These are phyloP conservation scores for Tetheella fluctuosa DNA, from an alignment of 2,888 invertebrate genomes.

Conservation along the genomic window DNA sequence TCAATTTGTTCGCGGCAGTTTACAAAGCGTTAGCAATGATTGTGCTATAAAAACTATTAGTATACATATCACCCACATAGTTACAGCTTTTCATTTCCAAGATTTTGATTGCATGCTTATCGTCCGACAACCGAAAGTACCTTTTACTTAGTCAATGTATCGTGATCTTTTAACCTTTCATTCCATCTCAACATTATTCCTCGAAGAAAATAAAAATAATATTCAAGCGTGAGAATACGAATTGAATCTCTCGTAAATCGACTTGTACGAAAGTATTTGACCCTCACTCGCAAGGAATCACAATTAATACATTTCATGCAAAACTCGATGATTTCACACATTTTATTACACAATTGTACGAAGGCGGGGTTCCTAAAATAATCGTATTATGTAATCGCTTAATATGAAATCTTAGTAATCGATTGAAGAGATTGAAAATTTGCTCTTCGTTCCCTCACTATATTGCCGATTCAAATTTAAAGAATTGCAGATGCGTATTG, in stretches of 20 bases:
- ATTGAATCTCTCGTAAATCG: conserved; percentile 18
- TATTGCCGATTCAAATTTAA: background rate
- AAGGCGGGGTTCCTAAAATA: conserved; percentile 22
- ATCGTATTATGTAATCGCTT: conserved; percentile 15
- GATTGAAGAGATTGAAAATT: conserved; percentile 5
- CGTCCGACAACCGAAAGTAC: conserved; percentile 52
- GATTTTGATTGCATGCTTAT: conserved; percentile 69
- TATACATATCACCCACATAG: conserved; percentile 24
- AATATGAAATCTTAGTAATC: conserved; percentile 2
- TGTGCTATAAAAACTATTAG: background rate
- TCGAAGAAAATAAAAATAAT: background rate
- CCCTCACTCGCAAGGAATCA: conserved; percentile 28
- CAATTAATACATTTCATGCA: conserved; percentile 20
- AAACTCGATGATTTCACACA: conserved; percentile 25
- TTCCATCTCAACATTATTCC: conserved; percentile 15
- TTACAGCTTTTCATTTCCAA: conserved; percentile 29
- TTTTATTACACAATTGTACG: background rate
- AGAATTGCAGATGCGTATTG: background rate
- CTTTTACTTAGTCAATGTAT: conserved; percentile 62
- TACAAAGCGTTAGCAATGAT: background rate
- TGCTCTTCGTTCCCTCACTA: conserved; percentile 2
- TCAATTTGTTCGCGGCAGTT: background rate
- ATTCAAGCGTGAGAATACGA: conserved; percentile 17
- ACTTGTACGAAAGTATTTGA: conserved; percentile 26
- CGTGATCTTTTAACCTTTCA: conserved; percentile 41